Conservation (phyloP, 2,797 vertebrate genomes). For the Xerus rutilus region DNA sequence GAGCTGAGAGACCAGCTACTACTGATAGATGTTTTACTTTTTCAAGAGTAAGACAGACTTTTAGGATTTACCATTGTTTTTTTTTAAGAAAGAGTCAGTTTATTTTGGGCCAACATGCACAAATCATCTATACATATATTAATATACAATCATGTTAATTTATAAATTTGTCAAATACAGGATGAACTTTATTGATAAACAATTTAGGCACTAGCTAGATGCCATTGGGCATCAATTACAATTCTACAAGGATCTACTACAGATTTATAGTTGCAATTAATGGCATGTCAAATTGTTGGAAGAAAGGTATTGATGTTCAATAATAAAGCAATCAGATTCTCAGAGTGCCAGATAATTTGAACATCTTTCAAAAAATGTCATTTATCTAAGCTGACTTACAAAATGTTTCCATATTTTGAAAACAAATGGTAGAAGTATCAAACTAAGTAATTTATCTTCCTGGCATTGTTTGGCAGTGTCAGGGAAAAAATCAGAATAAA, state of each 20-base stretch:
- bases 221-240: conserved; percentile 84
- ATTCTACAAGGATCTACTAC: conserved; percentile 78
- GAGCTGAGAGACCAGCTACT: not conserved
- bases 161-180: conserved; percentile 80
- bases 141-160: not conserved
- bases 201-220: conserved; percentile 83
- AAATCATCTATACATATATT: conserved; percentile 17
- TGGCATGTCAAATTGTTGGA: conserved; percentile 86
- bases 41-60: conserved; percentile 29
- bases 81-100: not conserved
- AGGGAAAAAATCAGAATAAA: not conserved
- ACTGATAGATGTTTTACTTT: conserved; percentile 29
- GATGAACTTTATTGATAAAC: conserved; percentile 87
- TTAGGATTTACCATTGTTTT: conserved; percentile 26
- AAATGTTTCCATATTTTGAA: conserved; percentile 72
- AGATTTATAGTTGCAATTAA: conserved; percentile 87
- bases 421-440: conserved; percentile 41
- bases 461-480: not conserved
- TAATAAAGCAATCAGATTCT: conserved; percentile 87
- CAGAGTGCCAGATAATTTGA: conserved; percentile 84
- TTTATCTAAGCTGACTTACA: conserved; percentile 81
- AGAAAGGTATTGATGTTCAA: conserved; percentile 87
- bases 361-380: conserved; percentile 84
- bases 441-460: conserved; percentile 47
- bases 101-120: not conserved